A percentile compares a stretch with the other conserved stretches of the same genome.
Evolutionary conservation across 2,888 invertebrate genomes (phyloP).

Genomic region (Netelia fuscicornis): DNA sequence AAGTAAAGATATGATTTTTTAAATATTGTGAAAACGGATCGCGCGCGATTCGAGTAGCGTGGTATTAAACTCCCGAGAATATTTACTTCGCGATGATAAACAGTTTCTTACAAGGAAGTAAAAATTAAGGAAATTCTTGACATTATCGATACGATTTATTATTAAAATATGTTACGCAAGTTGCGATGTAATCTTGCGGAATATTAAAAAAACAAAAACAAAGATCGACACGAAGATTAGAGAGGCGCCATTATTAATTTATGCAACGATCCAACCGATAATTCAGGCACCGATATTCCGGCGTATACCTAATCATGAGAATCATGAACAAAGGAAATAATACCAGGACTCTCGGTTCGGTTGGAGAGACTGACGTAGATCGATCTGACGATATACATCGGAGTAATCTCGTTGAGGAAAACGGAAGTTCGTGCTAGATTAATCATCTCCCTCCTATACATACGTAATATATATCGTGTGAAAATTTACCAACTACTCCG

Average conservation of each 20-base stretch:
- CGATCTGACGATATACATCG: constrained; percentile 57
- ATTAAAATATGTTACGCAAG: not conserved
- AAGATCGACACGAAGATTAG: constrained; percentile 5
- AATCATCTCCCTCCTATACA: constrained; percentile 51
- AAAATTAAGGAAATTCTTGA: too few species aligned
- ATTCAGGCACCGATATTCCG: not conserved
- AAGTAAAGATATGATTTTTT: too few species aligned
- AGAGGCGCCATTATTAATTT: not conserved
- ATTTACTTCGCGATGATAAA: too few species aligned
- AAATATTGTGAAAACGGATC: too few species aligned
- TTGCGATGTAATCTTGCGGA: not conserved
- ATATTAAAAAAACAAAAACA: not conserved
- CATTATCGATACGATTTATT: not conserved
- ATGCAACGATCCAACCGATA: constrained; percentile 41
- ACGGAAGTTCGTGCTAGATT: constrained; percentile 62
- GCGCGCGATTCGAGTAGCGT: too few species aligned
- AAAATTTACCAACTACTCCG: not conserved
- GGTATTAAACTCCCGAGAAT: too few species aligned
- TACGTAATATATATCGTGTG: constrained; percentile 29
- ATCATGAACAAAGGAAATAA: constrained; percentile 25
- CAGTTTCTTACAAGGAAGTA: too few species aligned
- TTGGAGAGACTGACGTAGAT: constrained; percentile 54
- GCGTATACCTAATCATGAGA: constrained; percentile 35
- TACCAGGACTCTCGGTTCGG: constrained; percentile 4
- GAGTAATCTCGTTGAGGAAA: constrained; percentile 41